Evolutionary conservation across 2,888 invertebrate species (phyloP).

Genomic region (Folsomia candida): DNA sequence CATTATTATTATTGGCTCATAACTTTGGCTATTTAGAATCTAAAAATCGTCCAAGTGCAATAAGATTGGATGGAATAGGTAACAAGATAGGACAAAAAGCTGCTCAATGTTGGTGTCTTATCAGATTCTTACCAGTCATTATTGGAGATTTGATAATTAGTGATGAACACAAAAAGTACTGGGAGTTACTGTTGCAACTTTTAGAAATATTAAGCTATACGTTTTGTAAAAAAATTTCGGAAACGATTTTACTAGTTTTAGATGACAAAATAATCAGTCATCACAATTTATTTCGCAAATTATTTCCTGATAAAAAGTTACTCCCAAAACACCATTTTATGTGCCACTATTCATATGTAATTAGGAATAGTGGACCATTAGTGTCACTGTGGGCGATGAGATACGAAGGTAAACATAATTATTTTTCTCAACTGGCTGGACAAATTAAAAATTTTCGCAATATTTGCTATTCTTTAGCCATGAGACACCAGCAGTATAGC

Average conservation of each 20-base stretch:
- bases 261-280: background rate
- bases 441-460: too few species aligned
- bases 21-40: conserved; percentile 3
- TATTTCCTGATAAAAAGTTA: background rate
- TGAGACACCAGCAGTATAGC: too few species aligned
- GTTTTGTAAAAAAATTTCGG: background rate
- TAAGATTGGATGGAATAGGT: conserved; percentile 19
- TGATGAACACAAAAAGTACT: background rate
- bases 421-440: background rate
- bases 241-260: background rate
- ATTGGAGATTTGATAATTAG: background rate
- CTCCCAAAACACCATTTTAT: conserved; percentile 6
- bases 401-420: conserved; percentile 8
- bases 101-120: conserved; percentile 34
- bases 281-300: too few species aligned
- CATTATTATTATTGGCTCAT: too few species aligned
- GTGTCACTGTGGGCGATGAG: conserved; percentile 1
- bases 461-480: too few species aligned
- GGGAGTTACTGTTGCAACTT: background rate
- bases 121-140: conserved; percentile 23
- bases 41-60: conserved; percentile 27
- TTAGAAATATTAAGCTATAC: background rate
- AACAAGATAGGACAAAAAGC: conserved; percentile 39
- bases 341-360: too few species aligned
- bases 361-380: background rate